A percentile compares a stretch with the other conserved stretches of the same genome.
These are phyloP conservation scores for Semaprochilodus insignis DNA, from an alignment of 2,797 vertebrate species.

Conservation along the genomic window DNA sequence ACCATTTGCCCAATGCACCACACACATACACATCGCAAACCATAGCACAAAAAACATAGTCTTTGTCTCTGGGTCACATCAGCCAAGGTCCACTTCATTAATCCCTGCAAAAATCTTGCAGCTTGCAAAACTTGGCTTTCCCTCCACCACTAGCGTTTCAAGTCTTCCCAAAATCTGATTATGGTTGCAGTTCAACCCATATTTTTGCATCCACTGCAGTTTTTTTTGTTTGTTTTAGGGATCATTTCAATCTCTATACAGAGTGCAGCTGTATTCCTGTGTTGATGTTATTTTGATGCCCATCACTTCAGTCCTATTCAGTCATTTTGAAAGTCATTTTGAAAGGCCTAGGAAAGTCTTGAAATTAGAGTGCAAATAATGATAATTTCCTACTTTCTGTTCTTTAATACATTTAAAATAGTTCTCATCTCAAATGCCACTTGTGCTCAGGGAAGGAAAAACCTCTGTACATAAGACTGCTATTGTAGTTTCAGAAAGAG, in stretches of 20 bases:
- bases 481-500: background rate
- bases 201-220: background rate
- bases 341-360: background rate
- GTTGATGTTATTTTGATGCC: background rate
- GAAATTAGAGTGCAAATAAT: background rate
- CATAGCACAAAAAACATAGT: background rate
- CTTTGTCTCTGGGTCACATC: background rate
- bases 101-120: background rate
- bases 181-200: background rate
- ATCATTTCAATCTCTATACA: background rate
- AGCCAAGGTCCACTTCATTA: background rate
- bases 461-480: background rate
- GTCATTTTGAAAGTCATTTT: background rate
- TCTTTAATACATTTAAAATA: background rate
- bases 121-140: background rate
- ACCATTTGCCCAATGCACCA: background rate
- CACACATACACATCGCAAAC: no score
- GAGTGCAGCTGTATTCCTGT: background rate
- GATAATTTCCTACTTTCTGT: background rate
- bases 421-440: background rate
- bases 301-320: background rate
- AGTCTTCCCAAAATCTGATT: background rate
- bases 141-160: background rate
- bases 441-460: background rate
- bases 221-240: background rate